A percentile compares a stretch with the other conserved stretches of the same genome.
Conservation (phyloP, 2,113 vertebrate genomes). For the Gymnobelideus leadbeateri region DNA sequence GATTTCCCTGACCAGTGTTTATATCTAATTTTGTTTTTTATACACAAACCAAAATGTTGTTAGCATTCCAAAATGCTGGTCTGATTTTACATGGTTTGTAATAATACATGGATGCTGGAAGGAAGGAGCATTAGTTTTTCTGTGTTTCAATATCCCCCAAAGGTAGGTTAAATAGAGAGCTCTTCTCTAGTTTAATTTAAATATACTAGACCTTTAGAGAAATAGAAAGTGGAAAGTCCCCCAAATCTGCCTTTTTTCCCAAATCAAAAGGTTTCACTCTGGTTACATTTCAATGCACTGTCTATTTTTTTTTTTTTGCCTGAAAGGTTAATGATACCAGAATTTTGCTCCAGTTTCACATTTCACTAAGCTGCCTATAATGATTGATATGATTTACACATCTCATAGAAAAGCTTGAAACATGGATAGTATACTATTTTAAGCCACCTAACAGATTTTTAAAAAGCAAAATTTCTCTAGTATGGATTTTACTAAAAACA, state of each 20-base stretch:
- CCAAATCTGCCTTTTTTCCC: neutral
- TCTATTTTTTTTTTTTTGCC: slow-evolving; percentile 19
- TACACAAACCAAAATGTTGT: neutral
- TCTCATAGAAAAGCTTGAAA: neutral
- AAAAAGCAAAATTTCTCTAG: neutral
- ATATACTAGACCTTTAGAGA: neutral
- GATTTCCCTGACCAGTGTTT: neutral
- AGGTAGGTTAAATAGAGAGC: neutral
- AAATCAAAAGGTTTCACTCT: neutral
- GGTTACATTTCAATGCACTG: neutral
- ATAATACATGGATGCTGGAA: neutral
- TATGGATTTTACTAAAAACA: neutral
- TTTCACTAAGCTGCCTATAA: neutral
- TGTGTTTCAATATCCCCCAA: neutral
- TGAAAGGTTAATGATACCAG: neutral
- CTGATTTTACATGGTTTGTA: neutral
- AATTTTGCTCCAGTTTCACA: slow-evolving; percentile 24
- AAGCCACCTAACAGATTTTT: neutral
- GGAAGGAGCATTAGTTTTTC: neutral
- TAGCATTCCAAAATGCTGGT: neutral
- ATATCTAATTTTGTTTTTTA: neutral
- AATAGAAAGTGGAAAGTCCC: neutral
- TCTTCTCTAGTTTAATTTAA: neutral
- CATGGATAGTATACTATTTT: neutral
- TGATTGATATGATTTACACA: neutral